Base-by-base conservation (phyloP, 2,888 invertebrate species). In the Caenorhabditis virilis region DNA sequence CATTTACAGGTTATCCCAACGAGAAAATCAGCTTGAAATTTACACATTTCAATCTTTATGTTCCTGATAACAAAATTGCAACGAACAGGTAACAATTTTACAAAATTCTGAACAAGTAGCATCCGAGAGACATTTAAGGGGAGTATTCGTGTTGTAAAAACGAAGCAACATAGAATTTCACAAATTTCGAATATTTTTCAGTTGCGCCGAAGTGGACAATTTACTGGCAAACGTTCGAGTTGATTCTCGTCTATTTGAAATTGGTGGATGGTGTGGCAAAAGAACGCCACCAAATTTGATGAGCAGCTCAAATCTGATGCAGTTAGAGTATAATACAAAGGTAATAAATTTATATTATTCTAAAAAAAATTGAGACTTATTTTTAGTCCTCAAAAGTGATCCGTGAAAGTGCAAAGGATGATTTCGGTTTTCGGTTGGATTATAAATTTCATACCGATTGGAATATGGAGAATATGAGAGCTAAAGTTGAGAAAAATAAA, bases 291-390 rank as follows among this genome's bases (percentile, higher is more conserved):
- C 90, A 74, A 91, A 92, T 57, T 88, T 95, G 71, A 95, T 95
- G 94, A 95, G 94, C 59, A 92, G 90, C 83, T 91, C 92, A 39
- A 90, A 91, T 48, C 88, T 90, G 79, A 87, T 95, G 82, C 89
- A 91, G 83, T 86, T 95, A 57, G 91, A 93, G 85, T 94, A 94
- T 84, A 88, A 77, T 25, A 69, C 77, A 5, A 77, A 75, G 53
- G 76, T 70, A n/a, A 6, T n/a, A 25, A n/a, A 6, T 16, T 15
- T 43, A 25, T 9, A 23, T n/a, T 43, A 25, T 41, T 30, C 7
- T 30, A 6, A 46, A 30, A 30, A 5, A 5, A 30, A 5, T 35
- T 35, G 27, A 45, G 16, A 27, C 27, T 25, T 27, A 1, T 49
- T 56, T 69, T 26, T 47, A 71, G 72, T 69, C 69, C 1, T 72